phyloP scores from a whole-genome alignment of 1,140 invertebrate genomes.

The Dinoponera quadriceps region DNA sequence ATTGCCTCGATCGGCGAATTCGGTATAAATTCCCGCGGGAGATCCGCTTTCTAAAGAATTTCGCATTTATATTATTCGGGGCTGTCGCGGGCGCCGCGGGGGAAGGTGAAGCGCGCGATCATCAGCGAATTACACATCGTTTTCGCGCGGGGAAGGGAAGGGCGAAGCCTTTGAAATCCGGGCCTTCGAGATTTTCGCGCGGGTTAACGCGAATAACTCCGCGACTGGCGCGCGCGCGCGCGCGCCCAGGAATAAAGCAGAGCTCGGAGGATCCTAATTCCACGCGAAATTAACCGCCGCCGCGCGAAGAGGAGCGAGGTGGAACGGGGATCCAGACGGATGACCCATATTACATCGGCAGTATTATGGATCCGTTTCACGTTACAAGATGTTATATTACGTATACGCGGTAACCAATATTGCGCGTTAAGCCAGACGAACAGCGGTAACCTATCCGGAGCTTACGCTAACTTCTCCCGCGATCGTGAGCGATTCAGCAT shows the following conservation, averaged over 20 bases:
- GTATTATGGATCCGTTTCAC: slow-evolving; percentile 77
- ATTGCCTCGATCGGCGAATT: slow-evolving; percentile 51
- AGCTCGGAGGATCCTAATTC: slow-evolving; percentile 60
- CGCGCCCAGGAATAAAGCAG: slow-evolving; percentile 62
- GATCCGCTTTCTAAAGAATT: slow-evolving; percentile 48
- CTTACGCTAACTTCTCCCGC: slow-evolving; percentile 66
- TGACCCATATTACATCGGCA: slow-evolving; percentile 72
- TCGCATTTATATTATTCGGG: slow-evolving; percentile 50
- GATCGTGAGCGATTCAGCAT: slow-evolving; percentile 69
- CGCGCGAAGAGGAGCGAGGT: slow-evolving; percentile 30
- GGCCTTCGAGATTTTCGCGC: slow-evolving; percentile 23
- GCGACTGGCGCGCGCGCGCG: neutral
- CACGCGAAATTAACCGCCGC: slow-evolving; percentile 70
- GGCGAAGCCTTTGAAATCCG: neutral
- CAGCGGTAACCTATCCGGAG: slow-evolving; percentile 59
- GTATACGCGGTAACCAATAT: slow-evolving; percentile 74
- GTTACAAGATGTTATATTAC: slow-evolving; percentile 77
- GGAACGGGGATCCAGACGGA: slow-evolving; percentile 75
- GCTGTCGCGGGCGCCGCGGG: neutral
- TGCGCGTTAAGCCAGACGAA: slow-evolving; percentile 76
- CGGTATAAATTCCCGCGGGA: slow-evolving; percentile 42
- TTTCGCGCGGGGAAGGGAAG: neutral
- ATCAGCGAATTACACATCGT: slow-evolving; percentile 49
- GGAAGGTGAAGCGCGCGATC: neutral
- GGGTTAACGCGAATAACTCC: slow-evolving; percentile 32